These are phyloP conservation scores for Mesembrinibis cayennensis DNA, from an alignment of 2,113 vertebrate species.

Conservation along the genomic window DNA sequence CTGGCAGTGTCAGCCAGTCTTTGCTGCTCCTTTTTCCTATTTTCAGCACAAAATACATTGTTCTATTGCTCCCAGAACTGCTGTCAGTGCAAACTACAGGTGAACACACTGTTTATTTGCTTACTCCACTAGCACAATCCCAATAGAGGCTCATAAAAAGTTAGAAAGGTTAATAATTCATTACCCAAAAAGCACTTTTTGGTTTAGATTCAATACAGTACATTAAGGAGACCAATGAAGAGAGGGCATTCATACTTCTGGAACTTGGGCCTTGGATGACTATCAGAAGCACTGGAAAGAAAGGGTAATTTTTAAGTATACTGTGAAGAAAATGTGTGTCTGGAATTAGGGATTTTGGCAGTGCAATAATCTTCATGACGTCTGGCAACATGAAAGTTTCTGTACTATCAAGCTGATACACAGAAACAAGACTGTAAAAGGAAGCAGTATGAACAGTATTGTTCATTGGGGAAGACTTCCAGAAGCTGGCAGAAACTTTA, in stretches of 20 bases:
- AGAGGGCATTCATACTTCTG: not conserved
- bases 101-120: not conserved
- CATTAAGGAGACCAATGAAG: not conserved
- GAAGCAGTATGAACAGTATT: not conserved
- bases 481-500: not conserved
- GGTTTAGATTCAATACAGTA: not conserved
- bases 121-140: not conserved
- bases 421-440: not conserved
- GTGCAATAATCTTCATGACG: not conserved
- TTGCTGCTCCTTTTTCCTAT: not conserved
- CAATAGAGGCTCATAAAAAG: not conserved
- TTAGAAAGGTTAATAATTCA: conserved; percentile 39
- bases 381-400: not conserved
- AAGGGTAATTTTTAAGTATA: not conserved
- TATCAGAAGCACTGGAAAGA: not conserved
- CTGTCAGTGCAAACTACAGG: conserved; percentile 2
- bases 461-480: not conserved
- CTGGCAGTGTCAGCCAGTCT: not conserved
- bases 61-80: conserved; percentile 25
- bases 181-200: not conserved
- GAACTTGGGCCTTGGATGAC: not conserved
- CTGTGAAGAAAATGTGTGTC: not conserved
- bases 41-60: conserved; percentile 21
- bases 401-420: not conserved
- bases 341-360: not conserved